phyloP scores from a whole-genome alignment of 2,888 invertebrate genomes.

The Auanema freiburgensis region DNA sequence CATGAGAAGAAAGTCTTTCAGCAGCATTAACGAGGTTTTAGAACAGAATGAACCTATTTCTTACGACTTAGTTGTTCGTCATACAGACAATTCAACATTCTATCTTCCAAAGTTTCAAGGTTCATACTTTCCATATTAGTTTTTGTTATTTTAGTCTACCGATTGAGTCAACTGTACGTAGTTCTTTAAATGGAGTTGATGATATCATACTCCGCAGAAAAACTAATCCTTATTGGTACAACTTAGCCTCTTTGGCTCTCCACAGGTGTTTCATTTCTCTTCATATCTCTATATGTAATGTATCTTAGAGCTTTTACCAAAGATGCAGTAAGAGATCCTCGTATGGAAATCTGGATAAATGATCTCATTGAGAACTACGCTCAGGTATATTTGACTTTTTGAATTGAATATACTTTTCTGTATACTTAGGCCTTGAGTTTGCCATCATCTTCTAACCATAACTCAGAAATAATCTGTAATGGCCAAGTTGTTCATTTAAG shows the following conservation, averaged over 20 bases:
- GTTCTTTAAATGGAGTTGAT: slow-evolving; percentile 14
- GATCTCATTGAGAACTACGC: slow-evolving; percentile 11
- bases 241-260: slow-evolving; percentile 9
- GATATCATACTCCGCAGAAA: slow-evolving; percentile 18
- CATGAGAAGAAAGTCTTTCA: slow-evolving; percentile 3
- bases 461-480: slow-evolving; percentile 16
- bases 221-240: slow-evolving; percentile 12
- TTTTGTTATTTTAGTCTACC: background rate
- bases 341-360: slow-evolving; percentile 11
- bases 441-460: slow-evolving; percentile 5
- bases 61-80: too few species aligned
- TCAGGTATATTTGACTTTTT: slow-evolving; percentile 5
- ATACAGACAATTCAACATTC: too few species aligned
- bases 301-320: slow-evolving; percentile 17
- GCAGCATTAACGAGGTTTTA: too few species aligned
- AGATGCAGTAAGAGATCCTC: slow-evolving; percentile 14
- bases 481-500: slow-evolving; percentile 12
- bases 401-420: background rate
- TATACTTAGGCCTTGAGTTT: slow-evolving; percentile 14
- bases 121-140: too few species aligned
- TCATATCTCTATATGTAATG: background rate
- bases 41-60: too few species aligned
- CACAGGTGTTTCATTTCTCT: slow-evolving; percentile 3
- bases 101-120: too few species aligned
- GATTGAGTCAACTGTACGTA: slow-evolving; percentile 11